These are phyloP conservation scores for Ciconia boyciana DNA, from an alignment of 2,113 vertebrate species.

Conservation along the genomic window DNA sequence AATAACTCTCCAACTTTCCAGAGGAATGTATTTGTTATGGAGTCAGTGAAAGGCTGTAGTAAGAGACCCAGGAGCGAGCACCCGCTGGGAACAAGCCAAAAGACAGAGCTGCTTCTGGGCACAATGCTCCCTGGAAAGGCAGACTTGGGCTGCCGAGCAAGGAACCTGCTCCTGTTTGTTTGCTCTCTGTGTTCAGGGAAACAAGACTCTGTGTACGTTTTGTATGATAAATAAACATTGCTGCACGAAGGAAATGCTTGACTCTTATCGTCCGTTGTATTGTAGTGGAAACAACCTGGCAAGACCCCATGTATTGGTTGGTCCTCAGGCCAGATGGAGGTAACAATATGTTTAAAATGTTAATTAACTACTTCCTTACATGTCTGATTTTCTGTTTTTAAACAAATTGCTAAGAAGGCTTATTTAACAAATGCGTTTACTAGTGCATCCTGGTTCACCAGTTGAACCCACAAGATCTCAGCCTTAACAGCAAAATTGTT, in stretches of 20 bases:
- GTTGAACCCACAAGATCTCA: not conserved
- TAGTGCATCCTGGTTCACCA: not conserved
- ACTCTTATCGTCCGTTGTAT: not conserved
- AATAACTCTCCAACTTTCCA: slow-evolving; percentile 29
- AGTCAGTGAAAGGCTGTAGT: slow-evolving; percentile 28
- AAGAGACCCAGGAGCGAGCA: not conserved
- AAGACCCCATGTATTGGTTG: not conserved
- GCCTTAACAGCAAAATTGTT: not conserved
- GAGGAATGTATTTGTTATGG: slow-evolving; percentile 48
- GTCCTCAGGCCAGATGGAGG: not conserved
- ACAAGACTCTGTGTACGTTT: not conserved
- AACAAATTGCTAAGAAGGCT: not conserved
- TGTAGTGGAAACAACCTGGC: slow-evolving; percentile 1
- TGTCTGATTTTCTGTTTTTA: not conserved
- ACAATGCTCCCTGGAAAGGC: not conserved
- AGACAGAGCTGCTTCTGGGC: slow-evolving; percentile 1
- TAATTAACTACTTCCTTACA: not conserved
- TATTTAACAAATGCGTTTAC: not conserved
- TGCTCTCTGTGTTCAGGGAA: slow-evolving; percentile 28
- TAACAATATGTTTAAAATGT: slow-evolving; percentile 10
- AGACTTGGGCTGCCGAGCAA: not conserved
- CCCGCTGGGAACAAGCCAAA: not conserved
- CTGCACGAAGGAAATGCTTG: not conserved
- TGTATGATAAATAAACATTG: not conserved
- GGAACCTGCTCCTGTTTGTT: slow-evolving; percentile 34